phyloP scores from a whole-genome alignment of 1,140 invertebrate genomes.

The Aphaenogaster rudis region DNA sequence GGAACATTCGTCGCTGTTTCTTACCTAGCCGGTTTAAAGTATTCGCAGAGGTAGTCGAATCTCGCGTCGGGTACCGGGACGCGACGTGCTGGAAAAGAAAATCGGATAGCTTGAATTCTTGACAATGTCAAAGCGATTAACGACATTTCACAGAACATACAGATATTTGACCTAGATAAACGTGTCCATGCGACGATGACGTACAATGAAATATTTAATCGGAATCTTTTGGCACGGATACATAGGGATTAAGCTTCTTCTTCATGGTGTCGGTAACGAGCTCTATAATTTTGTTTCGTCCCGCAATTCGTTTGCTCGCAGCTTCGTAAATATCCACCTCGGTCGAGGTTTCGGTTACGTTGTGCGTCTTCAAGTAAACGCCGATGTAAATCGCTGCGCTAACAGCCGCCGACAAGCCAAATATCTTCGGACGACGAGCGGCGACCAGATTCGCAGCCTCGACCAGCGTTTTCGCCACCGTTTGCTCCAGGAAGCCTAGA shows the following conservation, averaged over 20 bases:
- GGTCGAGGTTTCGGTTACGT: slow-evolving; percentile 75
- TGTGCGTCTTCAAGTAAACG: slow-evolving; percentile 87
- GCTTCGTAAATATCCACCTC: slow-evolving; percentile 81
- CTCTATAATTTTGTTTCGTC: slow-evolving; percentile 81
- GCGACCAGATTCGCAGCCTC: slow-evolving; percentile 86
- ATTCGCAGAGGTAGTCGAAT: slow-evolving; percentile 97
- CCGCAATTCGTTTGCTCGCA: slow-evolving; percentile 81
- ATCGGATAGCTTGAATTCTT: slow-evolving; percentile 50
- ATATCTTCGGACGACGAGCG: slow-evolving; percentile 87
- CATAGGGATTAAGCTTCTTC: slow-evolving; percentile 44
- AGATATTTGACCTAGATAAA: not conserved
- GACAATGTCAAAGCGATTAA: not conserved
- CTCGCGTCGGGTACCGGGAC: slow-evolving; percentile 99
- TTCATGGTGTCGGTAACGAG: slow-evolving; percentile 53
- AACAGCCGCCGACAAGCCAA: slow-evolving; percentile 84
- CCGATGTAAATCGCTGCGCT: slow-evolving; percentile 87
- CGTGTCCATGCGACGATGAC: not conserved
- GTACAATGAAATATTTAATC: not conserved
- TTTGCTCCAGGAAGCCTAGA: slow-evolving; percentile 88
- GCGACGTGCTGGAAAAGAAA: slow-evolving; percentile 92
- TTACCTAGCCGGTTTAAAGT: slow-evolving; percentile 98
- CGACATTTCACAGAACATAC: slow-evolving; percentile 64
- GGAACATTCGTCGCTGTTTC: slow-evolving; percentile 76
- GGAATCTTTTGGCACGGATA: not conserved
- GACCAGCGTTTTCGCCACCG: slow-evolving; percentile 86